Conservation (phyloP, 2,797 vertebrate genomes). For the Ambastaia sidthimunki region DNA sequence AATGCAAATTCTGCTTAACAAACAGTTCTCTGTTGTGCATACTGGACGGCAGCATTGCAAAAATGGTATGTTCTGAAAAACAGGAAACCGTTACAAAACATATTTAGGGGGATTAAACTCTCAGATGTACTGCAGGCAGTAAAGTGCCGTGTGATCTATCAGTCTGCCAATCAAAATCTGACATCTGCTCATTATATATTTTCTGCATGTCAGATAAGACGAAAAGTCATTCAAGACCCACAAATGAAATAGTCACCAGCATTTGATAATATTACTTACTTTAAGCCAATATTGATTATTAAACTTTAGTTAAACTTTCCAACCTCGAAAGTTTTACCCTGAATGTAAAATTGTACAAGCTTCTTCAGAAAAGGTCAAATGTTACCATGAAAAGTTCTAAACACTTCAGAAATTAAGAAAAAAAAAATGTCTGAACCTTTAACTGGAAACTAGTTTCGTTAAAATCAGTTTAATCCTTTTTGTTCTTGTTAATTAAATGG, state of each 20-base stretch:
- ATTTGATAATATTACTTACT: too few relatives aligned
- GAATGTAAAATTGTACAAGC: too few relatives aligned
- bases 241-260: too few relatives aligned
- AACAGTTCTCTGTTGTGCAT: background rate
- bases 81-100: background rate
- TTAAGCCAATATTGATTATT: background rate
- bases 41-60: background rate
- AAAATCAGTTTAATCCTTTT: too few relatives aligned
- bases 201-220: background rate
- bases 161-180: background rate
- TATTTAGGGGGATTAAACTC: background rate
- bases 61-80: background rate
- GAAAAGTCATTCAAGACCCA: too few relatives aligned
- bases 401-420: too few relatives aligned
- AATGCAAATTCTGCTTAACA: constrained; percentile 1
- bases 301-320: background rate
- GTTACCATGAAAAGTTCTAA: too few relatives aligned
- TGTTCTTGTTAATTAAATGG: too few relatives aligned
- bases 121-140: background rate
- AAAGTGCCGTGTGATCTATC: too few relatives aligned
- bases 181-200: background rate
- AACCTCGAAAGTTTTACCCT: too few relatives aligned
- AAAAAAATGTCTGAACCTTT: too few relatives aligned
- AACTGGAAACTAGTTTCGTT: too few relatives aligned
- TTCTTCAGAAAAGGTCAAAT: background rate